Evolutionary conservation across 2,113 vertebrate species (phyloP), one percentile per base, ranked within the genome.

Genomic region (Muntiacus reevesi): DNA sequence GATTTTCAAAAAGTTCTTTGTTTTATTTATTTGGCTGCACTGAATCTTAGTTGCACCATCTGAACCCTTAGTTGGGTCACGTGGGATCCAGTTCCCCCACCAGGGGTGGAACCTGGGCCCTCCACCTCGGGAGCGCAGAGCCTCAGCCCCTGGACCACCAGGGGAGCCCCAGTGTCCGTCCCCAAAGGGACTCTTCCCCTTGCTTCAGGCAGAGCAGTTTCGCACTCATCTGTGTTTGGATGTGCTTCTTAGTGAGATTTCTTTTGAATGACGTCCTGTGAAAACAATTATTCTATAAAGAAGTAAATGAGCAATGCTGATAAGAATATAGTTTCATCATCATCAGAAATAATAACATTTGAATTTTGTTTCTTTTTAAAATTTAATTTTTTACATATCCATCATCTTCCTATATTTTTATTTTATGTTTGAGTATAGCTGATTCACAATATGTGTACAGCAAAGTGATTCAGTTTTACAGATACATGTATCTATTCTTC

Each of bases 221-320:
- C 83, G 43, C 15, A 33, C 74, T 45, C 19, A 9, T 82, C 67
- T 47, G 15, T 43, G 15, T 55, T 9, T 6, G 79, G 25, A 3
- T 27, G 1, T 1, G 0, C 47, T 25, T 83, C 50, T 86, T 47
- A 78, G 82, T 47, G 17, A 92, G 45, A 76, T 47, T n/a, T 78
- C 84, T 84, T 95, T 92, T 83, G 52, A 86, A 78, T 85, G 23
- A 76, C 19, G 60, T 60, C 57, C 90, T 93, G 45, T 59, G 93
- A 81, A 94, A 90, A 78, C 33, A 50, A 6, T 57, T 83, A 12
- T 43, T 45, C 55, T 62, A 30, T 47, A 45, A 95, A 90, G 88
- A 97, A 97, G 54, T 23, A 79, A 45, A 64, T 62, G 23, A 25
- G 30, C 5, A n/a, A 0, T 30, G 2, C 74, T 52, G 76, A 55